Evolutionary conservation across 2,113 vertebrate species (phyloP).

Genomic region (Hystrix brachyura): DNA sequence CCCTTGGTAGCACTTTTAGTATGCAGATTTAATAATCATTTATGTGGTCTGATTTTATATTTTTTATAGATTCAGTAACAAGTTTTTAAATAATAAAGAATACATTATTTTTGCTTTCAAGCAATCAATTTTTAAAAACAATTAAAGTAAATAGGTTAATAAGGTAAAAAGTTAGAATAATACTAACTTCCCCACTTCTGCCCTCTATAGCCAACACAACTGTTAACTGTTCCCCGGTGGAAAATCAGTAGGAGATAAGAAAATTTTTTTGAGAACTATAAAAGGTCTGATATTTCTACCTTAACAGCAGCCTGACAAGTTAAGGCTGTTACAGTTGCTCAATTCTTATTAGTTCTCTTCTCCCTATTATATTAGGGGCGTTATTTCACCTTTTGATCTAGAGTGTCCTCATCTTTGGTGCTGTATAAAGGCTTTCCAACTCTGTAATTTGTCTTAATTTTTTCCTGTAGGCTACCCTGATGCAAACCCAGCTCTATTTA

Average conservation of each 20-base stretch:
- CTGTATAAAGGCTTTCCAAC: background rate
- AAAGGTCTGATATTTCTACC: too few relatives aligned
- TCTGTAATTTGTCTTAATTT: background rate
- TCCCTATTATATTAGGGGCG: background rate
- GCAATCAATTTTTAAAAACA: background rate
- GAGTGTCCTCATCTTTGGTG: conserved; percentile 14
- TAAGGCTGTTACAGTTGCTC: background rate
- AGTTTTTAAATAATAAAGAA: conserved; percentile 21
- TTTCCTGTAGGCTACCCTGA: background rate
- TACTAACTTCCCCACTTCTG: background rate
- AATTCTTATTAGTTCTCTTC: conserved; percentile 1
- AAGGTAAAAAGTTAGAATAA: conserved; percentile 36
- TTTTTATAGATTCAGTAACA: background rate
- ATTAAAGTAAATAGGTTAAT: background rate
- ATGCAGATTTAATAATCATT: conserved; percentile 22
- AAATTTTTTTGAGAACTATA: background rate
- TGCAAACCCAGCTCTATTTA: background rate
- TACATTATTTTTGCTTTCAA: background rate
- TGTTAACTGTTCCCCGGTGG: background rate
- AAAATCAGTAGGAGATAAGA: background rate
- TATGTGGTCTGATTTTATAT: conserved; percentile 4
- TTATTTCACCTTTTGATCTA: conserved; percentile 33
- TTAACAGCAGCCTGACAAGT: background rate
- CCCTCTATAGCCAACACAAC: background rate
- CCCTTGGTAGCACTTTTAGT: background rate